Percentiles rank a stretch among this genome's conserved stretches.
Conservation (phyloP, 2,888 invertebrate genomes). For the Adineta ricciae region DNA sequence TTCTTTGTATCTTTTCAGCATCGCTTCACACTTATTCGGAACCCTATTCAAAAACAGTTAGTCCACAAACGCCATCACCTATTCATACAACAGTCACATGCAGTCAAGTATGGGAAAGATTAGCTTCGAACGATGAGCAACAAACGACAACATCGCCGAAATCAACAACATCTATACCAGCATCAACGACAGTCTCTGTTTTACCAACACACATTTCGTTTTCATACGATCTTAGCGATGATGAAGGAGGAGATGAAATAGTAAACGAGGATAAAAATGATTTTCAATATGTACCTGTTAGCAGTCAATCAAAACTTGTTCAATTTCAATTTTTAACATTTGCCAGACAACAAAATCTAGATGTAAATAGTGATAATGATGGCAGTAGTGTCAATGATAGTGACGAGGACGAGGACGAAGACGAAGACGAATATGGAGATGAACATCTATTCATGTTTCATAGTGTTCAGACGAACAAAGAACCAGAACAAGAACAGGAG, state of each 20-base stretch:
- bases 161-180: background rate
- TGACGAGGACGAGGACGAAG: background rate
- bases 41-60: background rate
- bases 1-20: background rate
- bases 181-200: background rate
- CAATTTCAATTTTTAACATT: conserved; percentile 1
- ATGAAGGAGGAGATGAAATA: background rate
- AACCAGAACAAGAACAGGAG: background rate
- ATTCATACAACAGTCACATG: background rate
- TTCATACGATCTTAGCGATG: background rate
- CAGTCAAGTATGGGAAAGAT: conserved; percentile 19
- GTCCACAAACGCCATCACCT: background rate
- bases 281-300: background rate
- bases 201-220: background rate
- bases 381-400: background rate
- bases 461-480: background rate
- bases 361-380: background rate
- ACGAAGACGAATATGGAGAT: background rate
- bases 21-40: background rate
- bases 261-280: background rate
- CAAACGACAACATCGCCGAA: background rate
- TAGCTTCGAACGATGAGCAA: background rate
- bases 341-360: background rate
- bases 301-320: background rate
- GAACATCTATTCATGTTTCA: background rate